These are phyloP conservation scores for Chelonia mydas DNA, from an alignment of 2,797 vertebrate genomes.

Conservation along the genomic window DNA sequence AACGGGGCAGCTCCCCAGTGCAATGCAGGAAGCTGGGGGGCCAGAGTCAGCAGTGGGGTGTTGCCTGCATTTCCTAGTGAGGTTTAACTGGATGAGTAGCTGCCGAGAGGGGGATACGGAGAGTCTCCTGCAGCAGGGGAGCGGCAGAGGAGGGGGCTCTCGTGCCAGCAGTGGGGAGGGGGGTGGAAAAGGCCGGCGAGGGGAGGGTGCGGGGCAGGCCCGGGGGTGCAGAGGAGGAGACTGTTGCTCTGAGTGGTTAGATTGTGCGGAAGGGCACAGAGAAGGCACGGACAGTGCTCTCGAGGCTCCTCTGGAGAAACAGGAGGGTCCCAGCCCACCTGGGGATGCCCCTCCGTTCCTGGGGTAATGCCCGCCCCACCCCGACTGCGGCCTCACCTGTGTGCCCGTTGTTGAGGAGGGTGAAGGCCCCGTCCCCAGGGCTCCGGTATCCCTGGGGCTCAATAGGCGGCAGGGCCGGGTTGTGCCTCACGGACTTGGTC, in stretches of 20 bases:
- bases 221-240: background rate
- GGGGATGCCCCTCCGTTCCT: background rate
- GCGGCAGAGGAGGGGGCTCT: background rate
- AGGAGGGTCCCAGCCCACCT: background rate
- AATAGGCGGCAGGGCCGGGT: constrained; percentile 81
- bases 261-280: background rate
- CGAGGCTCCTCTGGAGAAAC: background rate
- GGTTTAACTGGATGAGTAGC: background rate
- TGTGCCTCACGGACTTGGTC: constrained; percentile 77
- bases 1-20: background rate
- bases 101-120: background rate
- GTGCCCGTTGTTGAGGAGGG: constrained; percentile 90
- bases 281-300: background rate
- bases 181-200: background rate
- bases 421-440: constrained; percentile 76
- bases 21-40: background rate
- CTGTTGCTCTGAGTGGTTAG: background rate
- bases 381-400: constrained; percentile 82
- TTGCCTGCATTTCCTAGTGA: background rate
- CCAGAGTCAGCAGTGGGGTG: background rate
- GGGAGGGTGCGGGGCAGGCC: background rate
- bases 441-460: constrained; percentile 83
- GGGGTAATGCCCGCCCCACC: fast-evolving
- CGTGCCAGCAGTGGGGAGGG: background rate
- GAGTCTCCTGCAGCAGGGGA: background rate